Evolutionary conservation across 2,113 vertebrate genomes (phyloP).

Genomic region (Scomber scombrus): DNA sequence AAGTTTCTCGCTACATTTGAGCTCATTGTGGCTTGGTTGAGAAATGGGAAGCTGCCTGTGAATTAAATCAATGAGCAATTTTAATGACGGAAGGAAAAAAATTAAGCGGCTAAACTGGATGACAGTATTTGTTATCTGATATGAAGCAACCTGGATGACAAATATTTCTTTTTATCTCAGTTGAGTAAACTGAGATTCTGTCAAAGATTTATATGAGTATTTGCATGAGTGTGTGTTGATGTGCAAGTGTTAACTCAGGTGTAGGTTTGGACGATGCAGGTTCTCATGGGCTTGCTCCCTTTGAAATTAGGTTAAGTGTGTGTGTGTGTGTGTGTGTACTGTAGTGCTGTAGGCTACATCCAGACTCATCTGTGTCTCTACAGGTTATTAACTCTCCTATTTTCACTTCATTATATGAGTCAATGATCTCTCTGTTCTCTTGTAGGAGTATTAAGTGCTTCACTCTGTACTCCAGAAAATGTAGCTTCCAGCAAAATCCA

Average conservation of each 20-base stretch:
- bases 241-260: background rate
- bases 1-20: background rate
- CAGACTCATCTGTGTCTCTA: conserved; percentile 31
- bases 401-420: conserved; percentile 42
- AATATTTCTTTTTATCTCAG: background rate
- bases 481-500: background rate
- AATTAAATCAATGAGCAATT: background rate
- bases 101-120: background rate
- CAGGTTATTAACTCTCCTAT: conserved; percentile 54
- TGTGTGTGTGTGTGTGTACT: conserved; percentile 5
- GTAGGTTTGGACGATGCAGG: background rate
- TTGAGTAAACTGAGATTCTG: background rate
- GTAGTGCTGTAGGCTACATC: conserved; percentile 25
- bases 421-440: conserved; percentile 15
- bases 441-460: background rate
- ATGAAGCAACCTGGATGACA: background rate
- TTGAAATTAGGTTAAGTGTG: conserved; percentile 32
- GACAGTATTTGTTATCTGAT: background rate
- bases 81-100: background rate
- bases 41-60: no score
- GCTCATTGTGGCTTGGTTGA: background rate
- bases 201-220: conserved; percentile 15
- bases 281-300: conserved; percentile 10
- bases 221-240: background rate
- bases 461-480: background rate